These are phyloP conservation scores for Odontesthes bonariensis DNA, from an alignment of 2,113 vertebrate species.

Conservation along the genomic window DNA sequence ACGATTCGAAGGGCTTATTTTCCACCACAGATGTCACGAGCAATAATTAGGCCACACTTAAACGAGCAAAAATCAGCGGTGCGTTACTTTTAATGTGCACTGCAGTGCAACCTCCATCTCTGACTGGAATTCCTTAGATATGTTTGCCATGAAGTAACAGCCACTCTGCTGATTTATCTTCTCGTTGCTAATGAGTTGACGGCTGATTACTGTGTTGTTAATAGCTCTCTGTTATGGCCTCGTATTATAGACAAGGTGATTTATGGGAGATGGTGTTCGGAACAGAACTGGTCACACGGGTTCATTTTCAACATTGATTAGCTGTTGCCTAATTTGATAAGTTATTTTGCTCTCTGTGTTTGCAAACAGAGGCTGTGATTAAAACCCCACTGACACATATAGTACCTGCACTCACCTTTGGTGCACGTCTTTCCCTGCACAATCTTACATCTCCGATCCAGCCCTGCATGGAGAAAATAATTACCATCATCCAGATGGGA, in stretches of 20 bases:
- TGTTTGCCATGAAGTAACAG: constrained; percentile 40
- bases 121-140: constrained; percentile 32
- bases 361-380: background rate
- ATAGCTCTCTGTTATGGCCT: constrained; percentile 62
- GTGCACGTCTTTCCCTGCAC: background rate
- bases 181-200: constrained; percentile 60
- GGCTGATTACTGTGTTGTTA: constrained; percentile 62
- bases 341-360: constrained; percentile 13
- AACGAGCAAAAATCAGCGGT: too few relatives aligned
- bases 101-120: background rate
- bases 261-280: constrained; percentile 51
- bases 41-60: too few relatives aligned
- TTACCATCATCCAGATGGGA: constrained; percentile 39
- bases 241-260: constrained; percentile 56
- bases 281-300: constrained; percentile 27
- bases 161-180: constrained; percentile 46
- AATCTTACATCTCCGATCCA: constrained; percentile 2
- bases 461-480: constrained; percentile 31
- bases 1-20: too few relatives aligned
- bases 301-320: constrained; percentile 65
- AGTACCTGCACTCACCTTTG: too few relatives aligned
- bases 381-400: background rate
- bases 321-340: constrained; percentile 27
- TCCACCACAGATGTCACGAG: too few relatives aligned
- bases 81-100: too few relatives aligned